phyloP scores from a whole-genome alignment of 2,113 vertebrate genomes.

The Lophotis ruficrista region DNA sequence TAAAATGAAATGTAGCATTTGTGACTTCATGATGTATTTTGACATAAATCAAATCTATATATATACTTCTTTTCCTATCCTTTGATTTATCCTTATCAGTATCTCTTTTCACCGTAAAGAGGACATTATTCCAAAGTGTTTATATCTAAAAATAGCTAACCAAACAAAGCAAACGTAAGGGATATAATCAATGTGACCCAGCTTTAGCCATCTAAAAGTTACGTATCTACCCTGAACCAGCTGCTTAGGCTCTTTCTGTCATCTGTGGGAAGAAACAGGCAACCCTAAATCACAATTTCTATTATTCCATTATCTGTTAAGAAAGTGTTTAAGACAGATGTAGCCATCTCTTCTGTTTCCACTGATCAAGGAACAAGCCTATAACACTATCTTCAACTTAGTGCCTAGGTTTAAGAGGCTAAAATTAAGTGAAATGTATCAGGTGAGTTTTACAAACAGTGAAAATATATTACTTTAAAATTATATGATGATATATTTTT shows the following conservation, averaged over 20 bases:
- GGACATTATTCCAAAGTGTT: not conserved
- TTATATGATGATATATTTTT: not conserved
- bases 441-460: not conserved
- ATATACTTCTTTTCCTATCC: not conserved
- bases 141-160: not conserved
- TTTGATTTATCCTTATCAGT: not conserved
- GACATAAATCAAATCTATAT: not conserved
- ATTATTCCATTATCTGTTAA: not conserved
- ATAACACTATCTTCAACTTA: not conserved
- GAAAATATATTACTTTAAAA: not conserved
- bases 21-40: not conserved
- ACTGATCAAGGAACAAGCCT: not conserved
- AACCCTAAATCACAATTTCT: not conserved
- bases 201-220: not conserved
- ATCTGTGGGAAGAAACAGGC: not conserved
- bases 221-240: not conserved
- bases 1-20: not conserved
- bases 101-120: not conserved
- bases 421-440: not conserved
- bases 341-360: not conserved
- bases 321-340: not conserved
- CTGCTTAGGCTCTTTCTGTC: not conserved
- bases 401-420: not conserved
- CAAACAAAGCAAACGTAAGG: not conserved
- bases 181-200: not conserved